Percentiles rank a stretch among this genome's conserved stretches.
Evolutionary conservation across 2,113 vertebrate genomes (phyloP).

Genomic region (Pavo muticus): DNA sequence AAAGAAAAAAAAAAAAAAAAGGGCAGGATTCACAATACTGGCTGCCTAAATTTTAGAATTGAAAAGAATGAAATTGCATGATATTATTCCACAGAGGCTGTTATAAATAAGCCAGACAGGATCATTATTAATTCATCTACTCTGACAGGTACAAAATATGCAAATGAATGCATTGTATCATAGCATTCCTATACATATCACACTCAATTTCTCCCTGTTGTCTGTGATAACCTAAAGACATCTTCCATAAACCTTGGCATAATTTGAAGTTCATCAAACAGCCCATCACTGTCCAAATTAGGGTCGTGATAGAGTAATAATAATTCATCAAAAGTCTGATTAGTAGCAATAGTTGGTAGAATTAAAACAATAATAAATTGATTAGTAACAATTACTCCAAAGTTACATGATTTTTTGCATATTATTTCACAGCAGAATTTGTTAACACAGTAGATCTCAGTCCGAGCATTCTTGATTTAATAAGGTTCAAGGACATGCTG

Average conservation of each 20-base stretch:
- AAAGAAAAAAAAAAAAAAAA: background rate
- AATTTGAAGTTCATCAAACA: background rate
- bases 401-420: background rate
- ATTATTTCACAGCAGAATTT: background rate
- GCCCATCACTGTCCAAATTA: background rate
- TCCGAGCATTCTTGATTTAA: background rate
- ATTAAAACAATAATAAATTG: background rate
- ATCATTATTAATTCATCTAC: slow-evolving; percentile 18
- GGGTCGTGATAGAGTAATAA: background rate
- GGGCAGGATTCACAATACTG: background rate
- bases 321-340: background rate
- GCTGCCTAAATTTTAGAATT: background rate
- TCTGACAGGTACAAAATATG: slow-evolving; percentile 1
- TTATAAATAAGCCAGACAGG: background rate
- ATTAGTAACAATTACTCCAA: background rate
- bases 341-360: background rate
- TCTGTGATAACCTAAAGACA: background rate
- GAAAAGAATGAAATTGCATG: background rate
- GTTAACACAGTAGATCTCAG: background rate
- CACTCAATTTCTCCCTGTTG: background rate
- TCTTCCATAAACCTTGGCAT: background rate
- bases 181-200: background rate
- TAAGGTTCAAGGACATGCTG: background rate
- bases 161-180: background rate
- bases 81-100: background rate